These are phyloP conservation scores for Adoxophyes honmai DNA, from an alignment of 1,140 invertebrate genomes.

Conservation along the genomic window DNA sequence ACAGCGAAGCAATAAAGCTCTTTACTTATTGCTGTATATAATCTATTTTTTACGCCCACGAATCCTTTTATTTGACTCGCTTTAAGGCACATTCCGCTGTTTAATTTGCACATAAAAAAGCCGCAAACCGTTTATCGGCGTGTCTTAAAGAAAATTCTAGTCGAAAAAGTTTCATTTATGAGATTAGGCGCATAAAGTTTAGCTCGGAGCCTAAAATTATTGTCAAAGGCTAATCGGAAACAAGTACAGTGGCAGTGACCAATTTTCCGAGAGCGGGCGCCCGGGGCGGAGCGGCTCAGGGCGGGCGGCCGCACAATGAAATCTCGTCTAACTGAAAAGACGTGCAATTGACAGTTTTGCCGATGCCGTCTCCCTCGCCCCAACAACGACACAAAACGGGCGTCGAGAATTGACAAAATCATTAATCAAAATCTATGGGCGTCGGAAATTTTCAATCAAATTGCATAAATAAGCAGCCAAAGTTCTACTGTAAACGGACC, in stretches of 20 bases:
- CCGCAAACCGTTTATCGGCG: too few species aligned
- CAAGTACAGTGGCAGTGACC: neutral
- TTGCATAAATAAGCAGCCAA: constrained; percentile 10
- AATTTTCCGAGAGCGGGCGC: constrained; percentile 4
- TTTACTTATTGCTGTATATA: constrained; percentile 22
- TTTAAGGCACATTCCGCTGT: constrained; percentile 14
- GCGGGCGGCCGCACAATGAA: constrained; percentile 13
- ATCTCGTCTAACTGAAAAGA: constrained; percentile 15
- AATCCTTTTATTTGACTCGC: constrained; percentile 25
- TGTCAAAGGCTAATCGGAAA: neutral
- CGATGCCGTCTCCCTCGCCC: constrained; percentile 2
- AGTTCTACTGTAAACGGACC: neutral
- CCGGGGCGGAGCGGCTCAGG: neutral
- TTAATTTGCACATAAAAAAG: too few species aligned
- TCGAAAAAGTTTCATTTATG: too few species aligned
- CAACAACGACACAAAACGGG: neutral
- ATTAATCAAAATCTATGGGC: constrained; percentile 3
- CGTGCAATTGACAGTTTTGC: constrained; percentile 11
- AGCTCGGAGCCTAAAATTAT: neutral
- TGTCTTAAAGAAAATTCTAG: too few species aligned
- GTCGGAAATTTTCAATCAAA: constrained; percentile 10
- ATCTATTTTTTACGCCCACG: constrained; percentile 19
- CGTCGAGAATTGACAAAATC: constrained; percentile 3
- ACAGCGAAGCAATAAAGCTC: constrained; percentile 24
- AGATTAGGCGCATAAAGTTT: too few species aligned